phyloP scores from a whole-genome alignment of 2,113 vertebrate genomes.

The Melanotaenia duboulayi region DNA sequence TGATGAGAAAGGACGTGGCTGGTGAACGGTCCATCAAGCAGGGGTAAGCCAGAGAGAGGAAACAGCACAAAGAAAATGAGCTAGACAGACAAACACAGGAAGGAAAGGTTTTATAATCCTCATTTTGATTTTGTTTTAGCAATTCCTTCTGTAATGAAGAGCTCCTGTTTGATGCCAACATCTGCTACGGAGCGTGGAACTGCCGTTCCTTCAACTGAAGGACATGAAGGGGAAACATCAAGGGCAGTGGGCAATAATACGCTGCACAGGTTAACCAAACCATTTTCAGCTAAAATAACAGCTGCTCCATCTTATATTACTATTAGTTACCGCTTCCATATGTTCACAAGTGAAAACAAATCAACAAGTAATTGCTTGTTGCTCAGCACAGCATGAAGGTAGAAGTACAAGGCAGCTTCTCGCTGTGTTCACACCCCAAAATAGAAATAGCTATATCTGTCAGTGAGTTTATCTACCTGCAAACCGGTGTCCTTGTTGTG shows the following conservation, averaged over 20 bases:
- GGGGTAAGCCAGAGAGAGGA: background rate
- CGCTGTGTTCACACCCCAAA: background rate
- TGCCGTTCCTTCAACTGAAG: background rate
- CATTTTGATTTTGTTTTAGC: constrained; percentile 14
- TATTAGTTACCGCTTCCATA: background rate
- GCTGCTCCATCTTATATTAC: background rate
- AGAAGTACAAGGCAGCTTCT: background rate
- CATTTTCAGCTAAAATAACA: background rate
- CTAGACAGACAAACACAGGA: background rate
- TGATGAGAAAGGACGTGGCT: constrained; percentile 1
- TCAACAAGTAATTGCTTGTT: background rate
- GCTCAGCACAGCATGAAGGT: background rate
- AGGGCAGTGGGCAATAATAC: constrained; percentile 7
- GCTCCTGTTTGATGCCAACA: background rate
- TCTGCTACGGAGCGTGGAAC: constrained; percentile 5
- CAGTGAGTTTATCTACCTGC: background rate
- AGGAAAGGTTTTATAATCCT: constrained; percentile 10
- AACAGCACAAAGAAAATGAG: constrained; percentile 10
- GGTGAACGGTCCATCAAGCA: background rate
- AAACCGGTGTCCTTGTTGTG: background rate
- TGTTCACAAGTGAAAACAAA: background rate
- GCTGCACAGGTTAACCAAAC: background rate
- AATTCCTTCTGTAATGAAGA: constrained; percentile 5
- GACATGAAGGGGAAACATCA: constrained; percentile 3
- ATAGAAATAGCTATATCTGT: background rate